Percentiles rank a stretch among this genome's conserved stretches.
Conservation (phyloP, 2,113 vertebrate genomes). For the Proteles cristata region DNA sequence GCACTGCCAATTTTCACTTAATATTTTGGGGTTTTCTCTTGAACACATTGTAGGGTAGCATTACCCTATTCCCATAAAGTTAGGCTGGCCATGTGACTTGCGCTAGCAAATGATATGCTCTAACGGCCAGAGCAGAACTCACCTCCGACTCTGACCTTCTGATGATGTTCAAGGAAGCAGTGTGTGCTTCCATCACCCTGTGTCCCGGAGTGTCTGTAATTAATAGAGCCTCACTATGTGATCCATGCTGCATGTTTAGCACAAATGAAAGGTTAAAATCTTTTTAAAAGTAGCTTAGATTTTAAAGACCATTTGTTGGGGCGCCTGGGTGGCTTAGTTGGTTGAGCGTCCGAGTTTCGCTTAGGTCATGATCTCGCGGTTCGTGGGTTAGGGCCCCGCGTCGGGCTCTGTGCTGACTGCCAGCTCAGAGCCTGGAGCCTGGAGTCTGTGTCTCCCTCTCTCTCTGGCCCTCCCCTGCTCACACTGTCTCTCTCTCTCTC, state of each 20-base stretch:
- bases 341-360: too few relatives aligned
- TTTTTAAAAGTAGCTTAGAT: background rate
- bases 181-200: background rate
- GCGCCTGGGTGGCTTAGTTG: too few relatives aligned
- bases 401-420: too few relatives aligned
- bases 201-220: background rate
- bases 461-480: too few relatives aligned
- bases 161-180: background rate
- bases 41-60: background rate
- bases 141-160: background rate
- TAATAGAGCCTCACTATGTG: background rate
- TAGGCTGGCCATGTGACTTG: background rate
- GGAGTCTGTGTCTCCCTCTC: too few relatives aligned
- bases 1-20: background rate
- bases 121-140: background rate
- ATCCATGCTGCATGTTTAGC: background rate
- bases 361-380: too few relatives aligned
- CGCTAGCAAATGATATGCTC: background rate
- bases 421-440: too few relatives aligned
- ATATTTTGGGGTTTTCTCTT: background rate
- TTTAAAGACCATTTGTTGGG: background rate
- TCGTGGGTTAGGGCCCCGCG: too few relatives aligned
- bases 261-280: conserved; percentile 1
- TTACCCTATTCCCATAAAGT: background rate
- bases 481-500: too few relatives aligned